Percentiles rank a stretch among this genome's conserved stretches.
phyloP scores from a whole-genome alignment of 2,888 invertebrate genomes.

The Acrobasis consociella region DNA sequence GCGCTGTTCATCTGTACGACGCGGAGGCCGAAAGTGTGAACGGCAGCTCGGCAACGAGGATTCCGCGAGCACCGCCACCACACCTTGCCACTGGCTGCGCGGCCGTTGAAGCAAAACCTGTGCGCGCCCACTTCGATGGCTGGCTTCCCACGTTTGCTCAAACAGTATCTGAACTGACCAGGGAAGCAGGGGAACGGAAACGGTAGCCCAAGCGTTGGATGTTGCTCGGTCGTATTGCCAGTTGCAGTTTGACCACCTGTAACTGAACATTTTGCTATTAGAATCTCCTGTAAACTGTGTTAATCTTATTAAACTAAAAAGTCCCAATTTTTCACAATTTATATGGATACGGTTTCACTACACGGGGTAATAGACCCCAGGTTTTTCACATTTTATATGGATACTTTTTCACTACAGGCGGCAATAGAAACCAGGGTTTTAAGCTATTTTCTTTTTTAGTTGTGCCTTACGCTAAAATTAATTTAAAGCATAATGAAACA shows the following conservation, averaged over 20 bases:
- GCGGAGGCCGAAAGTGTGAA: constrained; percentile 74
- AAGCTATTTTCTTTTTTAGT: too few species aligned
- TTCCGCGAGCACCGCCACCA: constrained; percentile 80
- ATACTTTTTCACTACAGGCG: too few species aligned
- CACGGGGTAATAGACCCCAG: too few species aligned
- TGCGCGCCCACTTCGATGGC: constrained; percentile 78
- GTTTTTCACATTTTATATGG: too few species aligned
- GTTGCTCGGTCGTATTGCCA: constrained; percentile 50
- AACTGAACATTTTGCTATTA: constrained; percentile 59
- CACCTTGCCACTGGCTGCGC: constrained; percentile 76
- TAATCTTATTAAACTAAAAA: too few species aligned
- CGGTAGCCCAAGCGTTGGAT: constrained; percentile 71
- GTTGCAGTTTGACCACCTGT: constrained; percentile 53
- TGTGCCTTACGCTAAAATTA: too few species aligned
- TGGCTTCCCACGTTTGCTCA: constrained; percentile 76
- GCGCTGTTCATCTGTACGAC: constrained; percentile 80
- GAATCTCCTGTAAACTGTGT: constrained; percentile 30
- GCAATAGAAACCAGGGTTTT: too few species aligned
- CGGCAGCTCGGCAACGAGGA: constrained; percentile 76
- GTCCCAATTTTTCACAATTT: too few species aligned
- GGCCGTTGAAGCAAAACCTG: constrained; percentile 77
- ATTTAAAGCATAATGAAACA: neutral
- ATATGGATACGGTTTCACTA: too few species aligned
- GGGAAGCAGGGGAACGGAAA: constrained; percentile 77
- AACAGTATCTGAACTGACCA: constrained; percentile 76